phyloP scores from a whole-genome alignment of 2,113 vertebrate genomes.

The Planiliza haematocheilus region DNA sequence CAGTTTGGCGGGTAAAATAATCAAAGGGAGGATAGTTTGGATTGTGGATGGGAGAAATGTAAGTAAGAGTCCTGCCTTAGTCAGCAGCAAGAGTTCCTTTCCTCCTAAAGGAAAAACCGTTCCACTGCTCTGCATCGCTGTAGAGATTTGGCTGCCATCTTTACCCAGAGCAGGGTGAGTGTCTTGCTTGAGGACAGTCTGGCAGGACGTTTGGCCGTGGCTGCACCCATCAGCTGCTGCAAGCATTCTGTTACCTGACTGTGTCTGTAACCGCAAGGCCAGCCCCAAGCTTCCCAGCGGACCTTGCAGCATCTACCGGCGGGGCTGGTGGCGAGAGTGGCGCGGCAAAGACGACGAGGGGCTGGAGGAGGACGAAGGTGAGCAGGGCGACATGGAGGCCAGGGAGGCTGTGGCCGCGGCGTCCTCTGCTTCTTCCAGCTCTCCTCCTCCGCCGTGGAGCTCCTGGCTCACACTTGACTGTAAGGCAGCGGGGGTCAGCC shows the following conservation, averaged over 20 bases:
- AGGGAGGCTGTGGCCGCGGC: conserved; percentile 87
- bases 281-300: neutral
- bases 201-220: conserved; percentile 16
- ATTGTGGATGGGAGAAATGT: neutral
- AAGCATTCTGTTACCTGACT: conserved; percentile 12
- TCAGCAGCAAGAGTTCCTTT: conserved; percentile 14
- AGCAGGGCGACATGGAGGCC: conserved; percentile 76
- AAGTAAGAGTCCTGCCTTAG: neutral
- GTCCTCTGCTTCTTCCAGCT: conserved; percentile 95
- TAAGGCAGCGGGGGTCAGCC: conserved; percentile 96
- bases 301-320: conserved; percentile 82
- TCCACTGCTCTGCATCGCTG: conserved; percentile 7
- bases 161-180: conserved; percentile 16
- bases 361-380: conserved; percentile 74
- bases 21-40: conserved; percentile 11
- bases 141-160: conserved; percentile 24
- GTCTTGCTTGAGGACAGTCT: conserved; percentile 23
- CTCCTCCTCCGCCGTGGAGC: conserved; percentile 85
- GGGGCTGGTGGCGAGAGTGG: conserved; percentile 89
- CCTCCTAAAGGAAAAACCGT: neutral
- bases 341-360: conserved; percentile 80
- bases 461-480: conserved; percentile 99
- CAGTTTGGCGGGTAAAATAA: neutral
- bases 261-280: conserved; percentile 4
- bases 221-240: conserved; percentile 29